These are phyloP conservation scores for Uloborus diversus DNA, from an alignment of 1,140 invertebrate genomes.

Conservation along the genomic window DNA sequence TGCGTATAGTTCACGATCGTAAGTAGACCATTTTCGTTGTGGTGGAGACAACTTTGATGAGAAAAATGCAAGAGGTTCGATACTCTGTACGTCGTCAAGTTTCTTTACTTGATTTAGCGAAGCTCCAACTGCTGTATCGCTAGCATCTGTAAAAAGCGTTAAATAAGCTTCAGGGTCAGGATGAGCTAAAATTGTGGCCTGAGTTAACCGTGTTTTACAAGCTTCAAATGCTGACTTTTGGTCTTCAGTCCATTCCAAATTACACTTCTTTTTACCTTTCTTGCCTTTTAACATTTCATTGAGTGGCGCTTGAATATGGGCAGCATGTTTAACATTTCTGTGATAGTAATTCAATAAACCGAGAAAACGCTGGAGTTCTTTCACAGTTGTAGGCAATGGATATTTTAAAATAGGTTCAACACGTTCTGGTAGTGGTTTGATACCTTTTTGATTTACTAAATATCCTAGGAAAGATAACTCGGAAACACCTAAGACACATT, in stretches of 20 bases:
- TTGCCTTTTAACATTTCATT: constrained; percentile 30
- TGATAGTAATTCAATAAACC: constrained; percentile 65
- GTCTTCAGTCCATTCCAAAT: constrained; percentile 53
- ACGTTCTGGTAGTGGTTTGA: not conserved
- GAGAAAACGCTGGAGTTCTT: constrained; percentile 62
- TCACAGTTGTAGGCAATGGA: constrained; percentile 61
- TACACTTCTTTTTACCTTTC: constrained; percentile 5
- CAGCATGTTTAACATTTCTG: constrained; percentile 61
- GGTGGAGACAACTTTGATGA: too few species aligned
- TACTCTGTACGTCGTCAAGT: too few species aligned
- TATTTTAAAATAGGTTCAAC: constrained; percentile 58
- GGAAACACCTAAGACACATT: constrained; percentile 4
- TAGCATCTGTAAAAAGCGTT: too few species aligned
- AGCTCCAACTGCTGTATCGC: too few species aligned
- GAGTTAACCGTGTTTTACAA: too few species aligned
- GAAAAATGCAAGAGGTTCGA: too few species aligned
- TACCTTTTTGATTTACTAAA: not conserved
- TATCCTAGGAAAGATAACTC: constrained; percentile 15
- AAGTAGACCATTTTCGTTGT: too few species aligned
- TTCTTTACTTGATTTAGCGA: too few species aligned
- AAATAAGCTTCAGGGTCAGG: too few species aligned
- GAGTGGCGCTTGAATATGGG: constrained; percentile 45
- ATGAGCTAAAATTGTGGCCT: constrained; percentile 41
- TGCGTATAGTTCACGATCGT: too few species aligned
- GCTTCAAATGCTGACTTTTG: too few species aligned